A percentile compares a stretch with the other conserved stretches of the same genome.
These are phyloP conservation scores for Phenganax stokvisi DNA, from an alignment of 92 coral and sea anemone species.

Conservation along the genomic window DNA sequence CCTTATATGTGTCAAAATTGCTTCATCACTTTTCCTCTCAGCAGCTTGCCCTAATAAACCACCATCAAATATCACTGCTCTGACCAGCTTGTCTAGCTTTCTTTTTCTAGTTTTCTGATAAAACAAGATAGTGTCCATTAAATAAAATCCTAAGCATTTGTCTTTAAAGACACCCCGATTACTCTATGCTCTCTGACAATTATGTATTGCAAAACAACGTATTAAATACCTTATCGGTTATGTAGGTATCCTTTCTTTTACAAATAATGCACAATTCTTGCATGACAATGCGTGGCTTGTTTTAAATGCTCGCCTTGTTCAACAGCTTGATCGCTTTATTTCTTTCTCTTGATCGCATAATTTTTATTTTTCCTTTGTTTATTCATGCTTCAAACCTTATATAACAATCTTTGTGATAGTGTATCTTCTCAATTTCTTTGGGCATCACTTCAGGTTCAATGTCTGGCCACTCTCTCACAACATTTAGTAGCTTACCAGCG, in stretches of 20 bases:
- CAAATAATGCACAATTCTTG: background rate
- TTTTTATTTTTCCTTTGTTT: background rate
- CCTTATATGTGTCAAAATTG: background rate
- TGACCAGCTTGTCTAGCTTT: background rate
- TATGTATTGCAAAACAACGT: background rate
- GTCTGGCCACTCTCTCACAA: slow-evolving; percentile 4
- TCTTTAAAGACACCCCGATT: too few species aligned
- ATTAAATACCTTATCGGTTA: background rate
- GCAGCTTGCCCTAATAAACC: background rate
- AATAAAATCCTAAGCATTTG: background rate
- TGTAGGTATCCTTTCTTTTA: slow-evolving; percentile 9
- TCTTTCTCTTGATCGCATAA: background rate
- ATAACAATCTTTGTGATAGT: slow-evolving; percentile 11
- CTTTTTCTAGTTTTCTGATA: background rate
- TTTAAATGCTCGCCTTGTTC: too few species aligned
- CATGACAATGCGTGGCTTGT: background rate
- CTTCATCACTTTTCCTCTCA: background rate
- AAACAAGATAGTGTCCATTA: background rate
- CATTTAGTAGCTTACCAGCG: background rate
- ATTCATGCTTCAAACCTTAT: background rate
- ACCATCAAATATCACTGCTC: background rate
- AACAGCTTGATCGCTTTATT: too few species aligned
- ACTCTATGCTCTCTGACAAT: background rate
- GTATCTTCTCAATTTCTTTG: background rate
- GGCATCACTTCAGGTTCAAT: background rate